These are phyloP conservation scores for Papilio helenus DNA, from an alignment of 1,140 invertebrate genomes.

Conservation along the genomic window DNA sequence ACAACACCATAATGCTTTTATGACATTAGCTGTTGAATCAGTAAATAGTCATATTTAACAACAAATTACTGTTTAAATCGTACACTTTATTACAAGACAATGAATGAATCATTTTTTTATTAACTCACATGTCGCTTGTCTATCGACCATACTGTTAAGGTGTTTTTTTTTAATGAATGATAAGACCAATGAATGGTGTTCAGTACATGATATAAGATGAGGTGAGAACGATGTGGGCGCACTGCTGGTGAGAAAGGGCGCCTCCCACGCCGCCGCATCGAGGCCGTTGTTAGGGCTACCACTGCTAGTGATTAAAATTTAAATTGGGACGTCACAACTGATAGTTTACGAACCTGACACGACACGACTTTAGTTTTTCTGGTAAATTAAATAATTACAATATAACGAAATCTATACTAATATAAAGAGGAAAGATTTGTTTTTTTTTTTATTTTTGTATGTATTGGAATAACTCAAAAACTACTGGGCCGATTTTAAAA, in stretches of 20 bases:
- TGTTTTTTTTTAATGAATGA: neutral
- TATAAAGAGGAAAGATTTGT: too few species aligned
- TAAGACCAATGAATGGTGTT: neutral
- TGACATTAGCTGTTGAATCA: slow-evolving; percentile 12
- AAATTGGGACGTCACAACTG: neutral
- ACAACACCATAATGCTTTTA: neutral
- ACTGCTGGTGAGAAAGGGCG: slow-evolving; percentile 62
- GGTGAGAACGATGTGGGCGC: slow-evolving; percentile 56
- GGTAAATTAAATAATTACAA: too few species aligned
- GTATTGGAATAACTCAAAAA: too few species aligned
- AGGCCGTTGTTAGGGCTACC: slow-evolving; percentile 24
- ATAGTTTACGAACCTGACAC: neutral
- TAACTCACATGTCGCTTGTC: neutral
- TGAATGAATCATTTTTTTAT: neutral
- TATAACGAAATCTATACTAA: too few species aligned
- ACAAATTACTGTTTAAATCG: neutral
- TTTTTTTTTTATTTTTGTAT: too few species aligned
- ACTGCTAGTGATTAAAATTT: neutral
- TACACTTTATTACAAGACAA: neutral
- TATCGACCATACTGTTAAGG: neutral
- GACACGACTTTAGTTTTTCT: too few species aligned
- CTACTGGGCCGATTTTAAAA: too few species aligned
- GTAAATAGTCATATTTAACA: neutral
- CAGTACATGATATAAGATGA: neutral
- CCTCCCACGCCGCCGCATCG: slow-evolving; percentile 50